Base-by-base conservation (phyloP, 2,113 vertebrate genomes). In the Phainopepla nitens region DNA sequence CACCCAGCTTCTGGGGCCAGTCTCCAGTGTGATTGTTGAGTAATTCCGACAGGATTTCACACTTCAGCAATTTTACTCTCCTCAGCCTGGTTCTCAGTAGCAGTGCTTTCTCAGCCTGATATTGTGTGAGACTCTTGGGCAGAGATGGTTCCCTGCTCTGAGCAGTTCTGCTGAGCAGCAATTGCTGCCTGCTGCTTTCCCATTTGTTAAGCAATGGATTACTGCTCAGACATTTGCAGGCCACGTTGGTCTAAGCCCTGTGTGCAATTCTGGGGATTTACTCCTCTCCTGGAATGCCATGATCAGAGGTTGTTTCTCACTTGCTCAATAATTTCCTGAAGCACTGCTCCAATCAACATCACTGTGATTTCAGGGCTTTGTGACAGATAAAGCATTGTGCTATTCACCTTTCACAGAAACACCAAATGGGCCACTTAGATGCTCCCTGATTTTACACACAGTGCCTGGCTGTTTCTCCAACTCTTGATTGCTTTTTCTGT, bases 181-280 rank as follows among this genome's bases (percentile, higher is more conserved):
- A 20, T 42, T 61, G 69, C 89, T 95, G 89, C 82, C 89, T 54
- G 66, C 82, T 91, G 82, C 85, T 84, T 83, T 88, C 93, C 78
- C 68, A n/a, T 95, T 94, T 96, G 89, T 87, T 92, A 91, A 95
- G 91, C 80, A 56, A 64, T 42, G 69, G 94, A 61, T 97, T 92
- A 68, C 49, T 84, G 69, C 88, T 85, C 93, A 93, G 87, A 93
- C 17, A 58, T 24, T 90, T 22, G 71, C 47, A 96, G 81, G 94
- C 78, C 47, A 15, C 45, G 8, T 68, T 58, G 85, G 24, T 35
- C 60, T 84, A 41, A 87, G 69, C 85, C 65, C 82, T 70, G 68
- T 51, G 71, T 76, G 58, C 91, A 94, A 4, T 64, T 69, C 44
- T 81, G 62, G 1, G 47, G 70, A 86, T 82, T 92, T 68, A 83